phyloP scores from a whole-genome alignment of 2,797 vertebrate species.

The Acrossocheilus wenchowensis region DNA sequence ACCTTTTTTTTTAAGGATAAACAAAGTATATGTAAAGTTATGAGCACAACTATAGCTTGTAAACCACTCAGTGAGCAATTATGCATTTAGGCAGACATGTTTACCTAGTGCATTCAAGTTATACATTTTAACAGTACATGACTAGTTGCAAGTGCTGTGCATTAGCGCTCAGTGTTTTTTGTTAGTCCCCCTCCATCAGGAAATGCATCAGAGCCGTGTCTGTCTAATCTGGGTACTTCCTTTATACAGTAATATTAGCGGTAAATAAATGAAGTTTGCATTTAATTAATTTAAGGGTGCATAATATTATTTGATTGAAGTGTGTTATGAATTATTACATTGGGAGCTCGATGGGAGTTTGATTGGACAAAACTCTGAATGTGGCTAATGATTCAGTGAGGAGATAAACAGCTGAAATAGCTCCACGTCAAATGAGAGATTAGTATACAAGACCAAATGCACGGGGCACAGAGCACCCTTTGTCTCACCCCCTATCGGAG shows the following conservation, averaged over 20 bases:
- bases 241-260: slow-evolving; percentile 31
- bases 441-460: slow-evolving; percentile 68
- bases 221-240: slow-evolving; percentile 28
- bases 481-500: slow-evolving; percentile 87
- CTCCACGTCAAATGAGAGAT: slow-evolving; percentile 57
- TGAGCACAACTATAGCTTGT: background rate
- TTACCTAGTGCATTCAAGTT: background rate
- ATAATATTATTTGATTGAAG: slow-evolving; percentile 62
- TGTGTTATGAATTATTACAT: slow-evolving; percentile 54
- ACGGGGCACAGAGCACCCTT: slow-evolving; percentile 83
- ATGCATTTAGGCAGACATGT: background rate
- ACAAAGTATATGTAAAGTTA: background rate
- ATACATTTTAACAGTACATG: background rate
- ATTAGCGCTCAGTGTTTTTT: background rate
- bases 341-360: slow-evolving; percentile 30
- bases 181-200: background rate
- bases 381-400: slow-evolving; percentile 63
- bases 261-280: slow-evolving; percentile 39
- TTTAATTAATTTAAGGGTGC: slow-evolving; percentile 52
- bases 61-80: background rate
- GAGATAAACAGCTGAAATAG: slow-evolving; percentile 70
- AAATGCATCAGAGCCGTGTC: background rate
- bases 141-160: background rate
- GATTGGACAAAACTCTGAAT: slow-evolving; percentile 58
- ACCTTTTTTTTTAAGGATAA: background rate